Evolutionary conservation across 2,113 vertebrate genomes (phyloP).

Genomic region (Sander lucioperca): DNA sequence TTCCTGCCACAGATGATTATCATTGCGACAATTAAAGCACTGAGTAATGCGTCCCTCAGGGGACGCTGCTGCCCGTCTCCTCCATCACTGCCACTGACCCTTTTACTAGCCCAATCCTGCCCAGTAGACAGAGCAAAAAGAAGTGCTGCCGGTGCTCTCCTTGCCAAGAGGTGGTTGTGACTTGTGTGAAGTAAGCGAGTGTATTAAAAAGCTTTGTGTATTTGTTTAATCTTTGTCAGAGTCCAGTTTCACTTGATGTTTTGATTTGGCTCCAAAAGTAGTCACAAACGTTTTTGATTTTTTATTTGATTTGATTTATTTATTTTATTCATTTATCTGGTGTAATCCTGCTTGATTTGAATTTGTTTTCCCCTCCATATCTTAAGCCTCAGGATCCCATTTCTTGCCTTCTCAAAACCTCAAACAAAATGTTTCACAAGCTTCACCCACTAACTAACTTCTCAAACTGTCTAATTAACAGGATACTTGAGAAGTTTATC

Average conservation of each 20-base stretch:
- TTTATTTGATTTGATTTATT: not conserved
- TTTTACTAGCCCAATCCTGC: slow-evolving; percentile 59
- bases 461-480: slow-evolving; percentile 51
- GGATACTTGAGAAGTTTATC: slow-evolving; percentile 62
- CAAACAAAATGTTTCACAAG: slow-evolving; percentile 16
- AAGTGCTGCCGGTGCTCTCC: slow-evolving; percentile 46
- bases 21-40: slow-evolving; percentile 64
- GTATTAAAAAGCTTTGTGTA: slow-evolving; percentile 3
- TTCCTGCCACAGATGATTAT: slow-evolving; percentile 77
- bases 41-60: slow-evolving; percentile 73
- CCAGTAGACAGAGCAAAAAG: slow-evolving; percentile 43
- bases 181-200: not conserved
- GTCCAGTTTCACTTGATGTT: not conserved
- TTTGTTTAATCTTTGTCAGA: slow-evolving; percentile 13
- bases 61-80: slow-evolving; percentile 53
- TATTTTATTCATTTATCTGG: not conserved
- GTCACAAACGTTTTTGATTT: not conserved
- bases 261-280: not conserved
- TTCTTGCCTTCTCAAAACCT: slow-evolving; percentile 7
- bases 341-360: no score
- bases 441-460: slow-evolving; percentile 47
- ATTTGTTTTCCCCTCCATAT: not conserved
- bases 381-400: not conserved
- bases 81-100: slow-evolving; percentile 74
- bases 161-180: slow-evolving; percentile 59